Base-by-base conservation (phyloP, 2,113 vertebrate species). In the Cyanoramphus novaezelandiae region DNA sequence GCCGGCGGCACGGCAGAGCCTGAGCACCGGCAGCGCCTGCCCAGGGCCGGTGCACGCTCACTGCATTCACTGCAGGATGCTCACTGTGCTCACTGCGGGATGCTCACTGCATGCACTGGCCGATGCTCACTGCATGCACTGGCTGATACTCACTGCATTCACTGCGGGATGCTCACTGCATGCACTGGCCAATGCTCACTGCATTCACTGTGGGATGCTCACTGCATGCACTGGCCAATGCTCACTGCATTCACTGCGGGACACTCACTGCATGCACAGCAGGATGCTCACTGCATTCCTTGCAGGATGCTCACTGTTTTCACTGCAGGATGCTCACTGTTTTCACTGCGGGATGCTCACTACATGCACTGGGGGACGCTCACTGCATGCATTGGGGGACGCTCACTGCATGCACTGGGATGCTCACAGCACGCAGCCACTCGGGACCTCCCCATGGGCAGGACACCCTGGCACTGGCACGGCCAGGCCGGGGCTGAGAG, bases 141-240 rank as follows among this genome's bases (percentile, higher is more conserved):
- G 28, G 10, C 2, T 4, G 11, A 0, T 11, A 3, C 1, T 4
- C 9, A 4, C 4, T 1, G 31, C 28, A 53, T 11, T 16, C 52
- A 2, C 24, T 4, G 17, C 7, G 8, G 31, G 55, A 4, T 7
- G 0, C 52, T 4, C 17, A 4, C 16, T 11, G 52, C 4, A 55
- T 19, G 7, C 53, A 19, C 17, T 31, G 28, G 10, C 2, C 7
- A 7, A 0, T 11, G 3, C 1, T 4, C 9, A 4, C 4, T 1
- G 31, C 28, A 53, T 11, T 16, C 52, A 2, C 24, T 4, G 17
- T 4, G 6, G 46, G 63, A 37, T 19, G 71, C 64, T 64, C 55
- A 6, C 5, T 8, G 69, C 57, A 55, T 18, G 20, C 23, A 49
- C 47, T 49, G 47, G 4, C 5, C 72, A 44, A 27, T 8, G 20